These are phyloP conservation scores for Cremastinae sp. DNA, from an alignment of 2,888 invertebrate genomes.

Conservation along the genomic window DNA sequence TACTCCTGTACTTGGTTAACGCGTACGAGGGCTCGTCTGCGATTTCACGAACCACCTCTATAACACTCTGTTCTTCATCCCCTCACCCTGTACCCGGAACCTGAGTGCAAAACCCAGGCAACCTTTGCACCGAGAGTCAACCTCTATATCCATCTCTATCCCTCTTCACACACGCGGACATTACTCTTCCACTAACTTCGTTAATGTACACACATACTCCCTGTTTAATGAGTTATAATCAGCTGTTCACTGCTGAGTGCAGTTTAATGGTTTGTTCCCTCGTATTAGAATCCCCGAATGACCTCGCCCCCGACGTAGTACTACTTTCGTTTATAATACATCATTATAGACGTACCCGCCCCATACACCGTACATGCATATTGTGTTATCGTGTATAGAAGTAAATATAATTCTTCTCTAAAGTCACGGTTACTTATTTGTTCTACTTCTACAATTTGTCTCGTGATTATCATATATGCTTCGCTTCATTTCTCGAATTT, in stretches of 20 bases:
- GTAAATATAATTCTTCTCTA: not conserved
- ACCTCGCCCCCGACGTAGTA: constrained; percentile 28
- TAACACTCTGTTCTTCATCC: constrained; percentile 5
- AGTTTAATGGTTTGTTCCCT: constrained; percentile 75
- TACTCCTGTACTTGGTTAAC: constrained; percentile 61
- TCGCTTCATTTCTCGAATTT: no score
- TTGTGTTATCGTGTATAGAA: not conserved
- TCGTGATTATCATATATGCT: no score
- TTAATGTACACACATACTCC: constrained; percentile 73
- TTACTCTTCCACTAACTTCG: constrained; percentile 65
- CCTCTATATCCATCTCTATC: constrained; percentile 20
- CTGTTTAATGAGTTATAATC: constrained; percentile 75
- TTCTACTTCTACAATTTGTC: no score
- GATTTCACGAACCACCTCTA: constrained; percentile 43
- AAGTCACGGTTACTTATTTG: no score
- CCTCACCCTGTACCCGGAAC: not conserved
- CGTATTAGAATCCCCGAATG: constrained; percentile 62
- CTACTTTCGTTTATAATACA: not conserved
- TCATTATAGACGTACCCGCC: not conserved
- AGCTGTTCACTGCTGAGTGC: constrained; percentile 71
- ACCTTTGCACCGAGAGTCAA: constrained; percentile 26
- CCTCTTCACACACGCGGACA: constrained; percentile 2
- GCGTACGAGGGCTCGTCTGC: constrained; percentile 29
- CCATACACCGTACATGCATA: constrained; percentile 2
- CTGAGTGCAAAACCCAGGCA: constrained; percentile 26